phyloP scores from a whole-genome alignment of 2,888 invertebrate genomes.

The Argyresthia goedartella region DNA sequence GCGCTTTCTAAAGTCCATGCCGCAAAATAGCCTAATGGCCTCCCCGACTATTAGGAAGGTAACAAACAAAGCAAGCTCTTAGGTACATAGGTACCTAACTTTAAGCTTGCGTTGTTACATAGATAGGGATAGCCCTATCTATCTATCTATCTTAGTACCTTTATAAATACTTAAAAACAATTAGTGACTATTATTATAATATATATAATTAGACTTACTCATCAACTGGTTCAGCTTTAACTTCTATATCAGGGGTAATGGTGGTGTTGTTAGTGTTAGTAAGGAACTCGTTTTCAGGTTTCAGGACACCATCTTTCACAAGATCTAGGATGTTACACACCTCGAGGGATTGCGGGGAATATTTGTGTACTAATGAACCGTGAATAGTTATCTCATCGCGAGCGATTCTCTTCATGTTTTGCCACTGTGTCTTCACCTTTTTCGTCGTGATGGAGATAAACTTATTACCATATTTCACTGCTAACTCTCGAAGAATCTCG shows the following conservation, averaged over 20 bases:
- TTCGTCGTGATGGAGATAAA: slow-evolving; percentile 50
- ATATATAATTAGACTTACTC: slow-evolving; percentile 52
- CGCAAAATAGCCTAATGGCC: too few species aligned
- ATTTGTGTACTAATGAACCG: slow-evolving; percentile 36
- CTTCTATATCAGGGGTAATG: slow-evolving; percentile 41
- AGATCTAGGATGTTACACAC: slow-evolving; percentile 50
- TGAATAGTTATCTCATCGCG: slow-evolving; percentile 49
- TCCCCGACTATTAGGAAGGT: too few species aligned
- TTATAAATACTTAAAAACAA: too few species aligned
- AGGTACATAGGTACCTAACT: too few species aligned
- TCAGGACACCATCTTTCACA: slow-evolving; percentile 43
- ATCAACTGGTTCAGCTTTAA: slow-evolving; percentile 56
- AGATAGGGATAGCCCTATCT: too few species aligned
- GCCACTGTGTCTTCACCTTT: slow-evolving; percentile 65
- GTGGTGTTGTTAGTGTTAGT: slow-evolving; percentile 30
- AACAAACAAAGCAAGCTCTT: too few species aligned
- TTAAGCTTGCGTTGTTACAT: too few species aligned
- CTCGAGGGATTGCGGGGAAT: slow-evolving; percentile 43
- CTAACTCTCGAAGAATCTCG: slow-evolving; percentile 44
- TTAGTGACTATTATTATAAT: too few species aligned
- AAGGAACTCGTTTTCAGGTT: slow-evolving; percentile 11
- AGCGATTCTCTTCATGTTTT: slow-evolving; percentile 63
- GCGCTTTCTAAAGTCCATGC: too few species aligned
- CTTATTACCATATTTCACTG: slow-evolving; percentile 46
- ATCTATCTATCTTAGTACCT: too few species aligned